Conservation (phyloP, 2,113 vertebrate species). For the Aplodontia rufa region DNA sequence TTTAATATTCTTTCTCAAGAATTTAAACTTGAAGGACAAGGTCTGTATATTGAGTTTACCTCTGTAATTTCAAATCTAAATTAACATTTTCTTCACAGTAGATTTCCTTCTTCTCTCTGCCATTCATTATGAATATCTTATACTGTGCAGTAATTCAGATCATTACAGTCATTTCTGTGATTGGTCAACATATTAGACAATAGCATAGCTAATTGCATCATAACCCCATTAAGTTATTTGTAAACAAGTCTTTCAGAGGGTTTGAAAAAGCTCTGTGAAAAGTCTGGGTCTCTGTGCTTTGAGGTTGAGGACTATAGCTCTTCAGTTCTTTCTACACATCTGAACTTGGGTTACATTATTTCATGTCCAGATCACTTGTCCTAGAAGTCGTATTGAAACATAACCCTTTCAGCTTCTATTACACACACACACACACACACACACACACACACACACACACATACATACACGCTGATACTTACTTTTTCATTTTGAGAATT, state of each 20-base stretch:
- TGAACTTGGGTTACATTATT: neutral
- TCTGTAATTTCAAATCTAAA: constrained; percentile 17
- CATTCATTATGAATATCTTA: neutral
- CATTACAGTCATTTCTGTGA: neutral
- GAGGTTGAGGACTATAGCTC: neutral
- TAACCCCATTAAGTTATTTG: neutral
- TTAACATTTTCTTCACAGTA: neutral
- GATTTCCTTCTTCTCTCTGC: neutral
- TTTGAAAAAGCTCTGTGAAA: neutral
- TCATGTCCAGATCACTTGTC: neutral
- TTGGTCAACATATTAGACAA: neutral
- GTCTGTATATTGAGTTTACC: neutral
- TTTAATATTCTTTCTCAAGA: neutral
- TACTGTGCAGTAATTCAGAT: neutral
- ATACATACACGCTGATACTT: neutral
- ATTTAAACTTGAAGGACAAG: neutral
- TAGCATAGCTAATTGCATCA: neutral
- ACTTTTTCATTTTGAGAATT: neutral
- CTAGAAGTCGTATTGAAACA: neutral
- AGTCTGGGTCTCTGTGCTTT: neutral
- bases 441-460: neutral
- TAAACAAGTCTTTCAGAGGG: neutral
- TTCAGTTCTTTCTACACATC: neutral
- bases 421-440: neutral
- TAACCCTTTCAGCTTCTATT: neutral